phyloP scores from a whole-genome alignment of 2,797 vertebrate species.

The Pyrocephalus nanus region DNA sequence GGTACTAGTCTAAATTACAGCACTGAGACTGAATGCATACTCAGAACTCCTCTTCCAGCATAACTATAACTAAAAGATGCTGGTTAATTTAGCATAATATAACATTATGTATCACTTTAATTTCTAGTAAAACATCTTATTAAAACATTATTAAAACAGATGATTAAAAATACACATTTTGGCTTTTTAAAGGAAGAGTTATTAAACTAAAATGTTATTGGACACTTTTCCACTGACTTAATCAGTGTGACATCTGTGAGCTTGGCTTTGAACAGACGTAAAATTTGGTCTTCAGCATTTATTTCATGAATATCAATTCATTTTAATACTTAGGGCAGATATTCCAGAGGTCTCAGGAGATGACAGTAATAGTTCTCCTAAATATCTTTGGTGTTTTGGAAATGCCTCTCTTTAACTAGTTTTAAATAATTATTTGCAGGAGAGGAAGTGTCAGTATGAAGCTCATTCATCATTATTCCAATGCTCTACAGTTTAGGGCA shows the following conservation, averaged over 20 bases:
- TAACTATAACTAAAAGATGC: neutral
- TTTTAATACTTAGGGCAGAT: conserved; percentile 4
- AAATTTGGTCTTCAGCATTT: neutral
- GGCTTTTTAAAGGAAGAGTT: conserved; percentile 1
- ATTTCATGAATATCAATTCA: conserved; percentile 21
- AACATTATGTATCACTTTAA: neutral
- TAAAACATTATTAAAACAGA: neutral
- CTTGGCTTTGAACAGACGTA: neutral
- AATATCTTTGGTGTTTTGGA: neutral
- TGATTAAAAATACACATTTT: neutral
- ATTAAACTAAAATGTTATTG: neutral
- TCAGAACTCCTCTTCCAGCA: neutral
- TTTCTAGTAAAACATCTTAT: neutral
- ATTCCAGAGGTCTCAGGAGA: neutral
- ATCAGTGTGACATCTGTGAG: neutral
- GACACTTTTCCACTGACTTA: neutral
- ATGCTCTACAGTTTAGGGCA: neutral
- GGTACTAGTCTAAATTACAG: neutral
- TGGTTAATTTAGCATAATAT: neutral
- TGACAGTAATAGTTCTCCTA: neutral
- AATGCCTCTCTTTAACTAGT: neutral
- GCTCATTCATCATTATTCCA: neutral
- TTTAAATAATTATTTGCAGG: neutral
- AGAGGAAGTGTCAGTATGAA: neutral
- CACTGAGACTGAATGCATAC: neutral